Base-by-base conservation (phyloP, 2,113 vertebrate genomes). In the Brevimyrus niger region DNA sequence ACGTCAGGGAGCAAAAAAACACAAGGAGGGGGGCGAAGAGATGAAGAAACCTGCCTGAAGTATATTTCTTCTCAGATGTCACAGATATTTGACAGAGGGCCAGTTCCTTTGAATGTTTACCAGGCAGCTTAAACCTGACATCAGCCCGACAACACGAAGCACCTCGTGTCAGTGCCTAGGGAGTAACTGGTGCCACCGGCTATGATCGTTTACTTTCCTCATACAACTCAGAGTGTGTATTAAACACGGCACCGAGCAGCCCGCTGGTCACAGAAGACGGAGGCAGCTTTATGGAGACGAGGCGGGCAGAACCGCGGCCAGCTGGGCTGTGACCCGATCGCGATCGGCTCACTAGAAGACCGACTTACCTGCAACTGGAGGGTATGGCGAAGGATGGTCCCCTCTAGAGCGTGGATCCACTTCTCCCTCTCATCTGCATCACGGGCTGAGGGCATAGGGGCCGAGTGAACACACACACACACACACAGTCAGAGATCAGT, bases 391-490 rank as follows among this genome's bases (percentile, higher is more conserved):
- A 99, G 97, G 94, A 99, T 99, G 1, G 98, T 99, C 93, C 99
- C 98, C 93, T 99, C 98, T 99, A 99, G 96, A 92, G 98, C 98
- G 58, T 99, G 97, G 93, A 99, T 99, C 98, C 98, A 99, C 96
- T 99, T 99, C 93, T 99, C 98, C 93, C 98, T 96, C 90, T 99
- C 98, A 90, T 99, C 99, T 90, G 98, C 97, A 96, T 99, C 98
- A 93, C 99, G 97, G 91, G 99, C 99, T 99, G 92, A 90, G 87
- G 87, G 86, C 42, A 89, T 13, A 92, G 50, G 55, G 42, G 6
- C 47, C 0, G 19, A 53, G 85, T 31, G 35, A 13, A 44, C 42
- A 17, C 11, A 17, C 19, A 53, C 15, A 15, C 6, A 38, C 44
- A 88, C 73, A 48, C 7, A 38, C 46, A 88, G 10, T 86, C 46